Percentiles rank a stretch among this genome's conserved stretches.
These are phyloP conservation scores for Podargus strigoides DNA, from an alignment of 2,797 vertebrate species.

Conservation along the genomic window DNA sequence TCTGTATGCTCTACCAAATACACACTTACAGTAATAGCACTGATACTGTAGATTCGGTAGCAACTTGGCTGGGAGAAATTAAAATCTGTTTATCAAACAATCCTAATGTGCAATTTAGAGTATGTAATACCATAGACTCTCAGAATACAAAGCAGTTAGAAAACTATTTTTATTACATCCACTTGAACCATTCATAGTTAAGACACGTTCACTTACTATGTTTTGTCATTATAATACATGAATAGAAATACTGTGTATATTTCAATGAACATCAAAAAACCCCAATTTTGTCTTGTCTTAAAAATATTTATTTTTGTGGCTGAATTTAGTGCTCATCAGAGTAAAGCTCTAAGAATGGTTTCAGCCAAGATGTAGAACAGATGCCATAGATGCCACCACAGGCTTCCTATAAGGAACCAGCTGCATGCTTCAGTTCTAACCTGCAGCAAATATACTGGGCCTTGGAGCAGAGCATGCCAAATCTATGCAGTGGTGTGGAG, in stretches of 20 bases:
- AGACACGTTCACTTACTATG: constrained; percentile 78
- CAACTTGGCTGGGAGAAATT: constrained; percentile 52
- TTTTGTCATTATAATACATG: constrained; percentile 77
- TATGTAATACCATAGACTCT: constrained; percentile 72
- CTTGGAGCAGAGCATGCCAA: constrained; percentile 29
- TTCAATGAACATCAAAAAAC: constrained; percentile 73
- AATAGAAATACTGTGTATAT: constrained; percentile 76
- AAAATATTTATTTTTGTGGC: constrained; percentile 74
- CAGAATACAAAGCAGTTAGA: constrained; percentile 78
- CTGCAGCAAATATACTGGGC: constrained; percentile 33
- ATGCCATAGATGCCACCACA: constrained; percentile 22
- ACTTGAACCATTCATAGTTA: constrained; percentile 77
- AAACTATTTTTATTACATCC: constrained; percentile 79
- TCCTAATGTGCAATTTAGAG: constrained; percentile 77
- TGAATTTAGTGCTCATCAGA: constrained; percentile 69
- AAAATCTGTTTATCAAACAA: constrained; percentile 73
- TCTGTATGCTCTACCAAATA: constrained; percentile 73
- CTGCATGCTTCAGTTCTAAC: constrained; percentile 38
- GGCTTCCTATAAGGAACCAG: not conserved
- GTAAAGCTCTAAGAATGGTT: constrained; percentile 55
- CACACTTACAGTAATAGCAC: constrained; percentile 72
- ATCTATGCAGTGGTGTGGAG: constrained; percentile 14
- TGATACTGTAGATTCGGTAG: constrained; percentile 68
- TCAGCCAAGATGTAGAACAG: constrained; percentile 53
- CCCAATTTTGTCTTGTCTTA: constrained; percentile 61